These are phyloP conservation scores for Hypena proboscidalis DNA, from an alignment of 2,888 invertebrate genomes.

Conservation along the genomic window DNA sequence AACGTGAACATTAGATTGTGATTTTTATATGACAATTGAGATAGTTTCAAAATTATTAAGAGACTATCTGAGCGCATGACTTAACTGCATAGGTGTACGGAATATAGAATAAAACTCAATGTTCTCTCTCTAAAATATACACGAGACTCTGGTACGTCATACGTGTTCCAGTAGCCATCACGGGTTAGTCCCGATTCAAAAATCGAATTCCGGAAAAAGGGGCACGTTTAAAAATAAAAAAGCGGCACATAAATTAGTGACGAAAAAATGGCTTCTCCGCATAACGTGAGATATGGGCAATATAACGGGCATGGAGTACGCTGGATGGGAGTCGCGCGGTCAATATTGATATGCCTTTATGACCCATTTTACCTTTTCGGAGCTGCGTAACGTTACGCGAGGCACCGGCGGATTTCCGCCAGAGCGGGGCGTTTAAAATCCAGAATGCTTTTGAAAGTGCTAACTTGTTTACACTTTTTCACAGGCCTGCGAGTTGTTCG, in stretches of 20 bases:
- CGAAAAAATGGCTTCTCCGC: constrained; percentile 61
- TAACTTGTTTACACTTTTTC: constrained; percentile 57
- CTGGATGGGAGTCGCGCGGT: constrained; percentile 68
- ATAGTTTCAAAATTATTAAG: no score
- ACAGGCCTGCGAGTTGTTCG: constrained; percentile 8
- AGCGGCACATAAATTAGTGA: constrained; percentile 65
- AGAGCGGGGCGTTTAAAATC: constrained; percentile 66
- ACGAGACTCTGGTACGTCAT: no score
- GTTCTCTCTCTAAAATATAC: no score
- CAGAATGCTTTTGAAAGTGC: constrained; percentile 57
- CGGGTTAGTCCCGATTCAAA: constrained; percentile 31
- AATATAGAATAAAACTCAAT: no score
- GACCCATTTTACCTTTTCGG: constrained; percentile 80
- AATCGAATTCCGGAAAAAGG: constrained; percentile 47
- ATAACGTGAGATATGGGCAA: constrained; percentile 72
- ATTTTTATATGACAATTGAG: no score
- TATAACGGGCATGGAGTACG: constrained; percentile 71
- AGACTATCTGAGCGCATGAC: no score
- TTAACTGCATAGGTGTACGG: no score
- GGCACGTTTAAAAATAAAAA: constrained; percentile 54
- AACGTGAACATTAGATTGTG: no score
- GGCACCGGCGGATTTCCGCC: constrained; percentile 65
- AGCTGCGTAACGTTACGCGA: constrained; percentile 52
- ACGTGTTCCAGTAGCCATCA: constrained; percentile 26
- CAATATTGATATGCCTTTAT: constrained; percentile 82